Evolutionary conservation across 2,113 vertebrate species (phyloP).

Genomic region (Notiomystis cincta): DNA sequence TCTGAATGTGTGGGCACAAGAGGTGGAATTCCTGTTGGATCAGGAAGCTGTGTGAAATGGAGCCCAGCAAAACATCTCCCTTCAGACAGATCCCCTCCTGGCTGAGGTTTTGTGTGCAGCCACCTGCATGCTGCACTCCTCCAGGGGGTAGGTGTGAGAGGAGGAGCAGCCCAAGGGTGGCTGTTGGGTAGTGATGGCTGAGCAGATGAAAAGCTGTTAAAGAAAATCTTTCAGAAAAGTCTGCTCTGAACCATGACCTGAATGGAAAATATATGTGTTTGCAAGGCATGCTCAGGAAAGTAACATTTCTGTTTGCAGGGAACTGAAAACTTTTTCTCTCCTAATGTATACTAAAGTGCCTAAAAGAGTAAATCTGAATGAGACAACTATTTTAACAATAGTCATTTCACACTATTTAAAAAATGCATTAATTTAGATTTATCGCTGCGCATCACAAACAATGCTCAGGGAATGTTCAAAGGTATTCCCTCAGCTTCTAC

Average conservation of each 20-base stretch:
- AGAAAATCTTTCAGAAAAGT: background rate
- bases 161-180: background rate
- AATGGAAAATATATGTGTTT: background rate
- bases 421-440: background rate
- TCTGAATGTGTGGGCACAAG: accelerated
- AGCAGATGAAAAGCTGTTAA: background rate
- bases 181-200: background rate
- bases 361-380: background rate
- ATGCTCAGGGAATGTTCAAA: background rate
- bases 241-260: background rate
- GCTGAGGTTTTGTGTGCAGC: background rate
- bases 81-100: background rate
- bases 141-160: accelerated
- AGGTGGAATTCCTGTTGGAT: background rate
- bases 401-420: background rate
- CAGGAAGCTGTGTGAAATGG: background rate
- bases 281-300: background rate
- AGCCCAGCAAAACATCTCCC: background rate
- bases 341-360: background rate
- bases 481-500: background rate
- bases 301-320: background rate
- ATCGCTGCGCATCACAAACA: accelerated
- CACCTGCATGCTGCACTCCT: background rate
- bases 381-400: background rate
- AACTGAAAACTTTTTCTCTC: background rate